Percentiles rank a stretch among this genome's conserved stretches.
Conservation (phyloP, 2,888 invertebrate genomes). For the Diarsia brunnea region DNA sequence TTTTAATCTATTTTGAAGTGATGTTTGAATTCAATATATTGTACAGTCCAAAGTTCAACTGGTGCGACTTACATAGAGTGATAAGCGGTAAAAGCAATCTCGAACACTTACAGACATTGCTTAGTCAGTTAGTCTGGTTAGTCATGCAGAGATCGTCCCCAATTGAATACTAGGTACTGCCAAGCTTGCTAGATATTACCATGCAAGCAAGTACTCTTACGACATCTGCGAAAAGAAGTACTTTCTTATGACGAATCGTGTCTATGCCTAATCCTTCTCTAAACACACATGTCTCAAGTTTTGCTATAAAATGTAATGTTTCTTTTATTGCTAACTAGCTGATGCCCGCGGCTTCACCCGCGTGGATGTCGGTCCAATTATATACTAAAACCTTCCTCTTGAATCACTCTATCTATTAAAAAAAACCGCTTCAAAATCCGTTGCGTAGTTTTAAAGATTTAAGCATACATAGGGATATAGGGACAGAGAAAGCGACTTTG, state of each 20-base stretch:
- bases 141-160: slow-evolving; percentile 13
- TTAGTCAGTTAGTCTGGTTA: background rate
- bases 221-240: slow-evolving; percentile 5
- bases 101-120: slow-evolving; percentile 30
- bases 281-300: slow-evolving; percentile 15
- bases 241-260: slow-evolving; percentile 24
- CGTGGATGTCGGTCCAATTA: too few species aligned
- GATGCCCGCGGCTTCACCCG: too few species aligned
- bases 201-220: slow-evolving; percentile 1
- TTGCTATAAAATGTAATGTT: slow-evolving; percentile 10
- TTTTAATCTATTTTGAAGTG: background rate
- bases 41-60: slow-evolving; percentile 11
- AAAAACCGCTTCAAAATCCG: too few species aligned
- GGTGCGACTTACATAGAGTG: background rate
- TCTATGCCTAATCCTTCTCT: slow-evolving; percentile 25
- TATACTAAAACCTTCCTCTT: too few species aligned
- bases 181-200: slow-evolving; percentile 5
- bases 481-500: too few species aligned
- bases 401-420: too few species aligned
- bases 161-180: slow-evolving; percentile 19
- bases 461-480: too few species aligned
- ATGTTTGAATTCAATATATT: background rate
- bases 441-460: too few species aligned
- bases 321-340: slow-evolving; percentile 2
- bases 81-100: slow-evolving; percentile 9